phyloP scores from a whole-genome alignment of 1,140 invertebrate species.

The Lethrus apterus region DNA sequence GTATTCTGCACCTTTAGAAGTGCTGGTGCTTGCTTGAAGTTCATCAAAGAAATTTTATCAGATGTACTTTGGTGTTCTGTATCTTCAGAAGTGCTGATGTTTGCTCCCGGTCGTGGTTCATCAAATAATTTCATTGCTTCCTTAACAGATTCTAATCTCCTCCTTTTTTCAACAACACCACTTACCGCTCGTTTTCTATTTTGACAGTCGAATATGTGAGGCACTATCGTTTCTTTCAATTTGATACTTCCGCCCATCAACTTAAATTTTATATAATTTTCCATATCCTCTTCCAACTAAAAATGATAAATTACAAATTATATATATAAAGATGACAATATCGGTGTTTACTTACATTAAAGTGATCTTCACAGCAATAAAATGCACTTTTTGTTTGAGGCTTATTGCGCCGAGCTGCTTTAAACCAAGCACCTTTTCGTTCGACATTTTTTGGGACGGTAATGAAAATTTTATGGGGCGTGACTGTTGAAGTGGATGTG shows the following conservation, averaged over 20 bases:
- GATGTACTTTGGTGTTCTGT: too few species aligned
- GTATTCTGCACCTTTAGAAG: too few species aligned
- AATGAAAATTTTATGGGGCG: not conserved
- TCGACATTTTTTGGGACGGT: slow-evolving; percentile 1
- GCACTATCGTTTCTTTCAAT: slow-evolving; percentile 33
- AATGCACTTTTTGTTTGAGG: not conserved
- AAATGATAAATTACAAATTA: slow-evolving; percentile 4
- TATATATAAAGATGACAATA: slow-evolving; percentile 7
- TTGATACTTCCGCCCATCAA: slow-evolving; percentile 30
- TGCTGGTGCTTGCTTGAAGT: too few species aligned
- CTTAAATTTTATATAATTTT: slow-evolving; percentile 35
- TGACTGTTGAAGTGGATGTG: not conserved
- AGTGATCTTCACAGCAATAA: not conserved
- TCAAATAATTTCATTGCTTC: too few species aligned
- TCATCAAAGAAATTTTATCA: too few species aligned
- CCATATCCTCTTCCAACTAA: slow-evolving; percentile 37
- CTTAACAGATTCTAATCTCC: too few species aligned
- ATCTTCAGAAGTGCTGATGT: too few species aligned
- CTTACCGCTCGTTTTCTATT: slow-evolving; percentile 25
- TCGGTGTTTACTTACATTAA: not conserved
- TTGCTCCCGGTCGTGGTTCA: too few species aligned
- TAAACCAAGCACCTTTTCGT: not conserved
- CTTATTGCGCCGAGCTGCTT: not conserved
- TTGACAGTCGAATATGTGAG: slow-evolving; percentile 37
- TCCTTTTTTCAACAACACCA: not conserved